A percentile compares a stretch with the other conserved stretches of the same genome.
Evolutionary conservation across 2,888 invertebrate genomes (phyloP).

Genomic region (Drosophila neotestacea): DNA sequence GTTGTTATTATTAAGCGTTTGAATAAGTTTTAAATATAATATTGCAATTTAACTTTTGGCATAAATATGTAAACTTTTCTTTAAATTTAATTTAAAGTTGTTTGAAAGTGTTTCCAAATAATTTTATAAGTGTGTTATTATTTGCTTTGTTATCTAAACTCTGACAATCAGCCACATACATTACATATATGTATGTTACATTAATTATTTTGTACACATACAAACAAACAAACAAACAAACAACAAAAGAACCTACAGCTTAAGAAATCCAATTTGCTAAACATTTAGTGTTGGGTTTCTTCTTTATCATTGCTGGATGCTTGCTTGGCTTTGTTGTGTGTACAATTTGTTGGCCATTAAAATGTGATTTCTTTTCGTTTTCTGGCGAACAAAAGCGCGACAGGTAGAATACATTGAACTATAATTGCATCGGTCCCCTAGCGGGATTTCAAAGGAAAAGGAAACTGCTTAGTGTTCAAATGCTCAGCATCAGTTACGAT

Average conservation of each 20-base stretch:
- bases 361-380: constrained; percentile 45
- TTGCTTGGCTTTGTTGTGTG: constrained; percentile 10
- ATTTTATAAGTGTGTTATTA: neutral
- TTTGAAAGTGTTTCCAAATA: too few relatives aligned
- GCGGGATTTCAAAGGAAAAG: constrained; percentile 51
- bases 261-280: neutral
- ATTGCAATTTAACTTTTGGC: too few relatives aligned
- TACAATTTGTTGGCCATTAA: constrained; percentile 42
- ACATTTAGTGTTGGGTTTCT: constrained; percentile 5
- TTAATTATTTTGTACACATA: neutral
- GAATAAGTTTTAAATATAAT: too few relatives aligned
- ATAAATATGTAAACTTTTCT: too few relatives aligned
- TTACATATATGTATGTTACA: neutral
- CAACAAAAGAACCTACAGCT: neutral
- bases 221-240: constrained; percentile 1
- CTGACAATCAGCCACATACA: neutral
- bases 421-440: constrained; percentile 24
- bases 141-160: neutral
- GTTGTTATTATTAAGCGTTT: too few relatives aligned
- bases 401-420: constrained; percentile 62
- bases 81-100: too few relatives aligned
- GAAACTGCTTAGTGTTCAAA: constrained; percentile 57
- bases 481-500: constrained; percentile 53
- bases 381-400: constrained; percentile 35
- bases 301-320: constrained; percentile 8